Evolutionary conservation across 1,140 invertebrate genomes (phyloP).

Genomic region (Agrypnia vestita): DNA sequence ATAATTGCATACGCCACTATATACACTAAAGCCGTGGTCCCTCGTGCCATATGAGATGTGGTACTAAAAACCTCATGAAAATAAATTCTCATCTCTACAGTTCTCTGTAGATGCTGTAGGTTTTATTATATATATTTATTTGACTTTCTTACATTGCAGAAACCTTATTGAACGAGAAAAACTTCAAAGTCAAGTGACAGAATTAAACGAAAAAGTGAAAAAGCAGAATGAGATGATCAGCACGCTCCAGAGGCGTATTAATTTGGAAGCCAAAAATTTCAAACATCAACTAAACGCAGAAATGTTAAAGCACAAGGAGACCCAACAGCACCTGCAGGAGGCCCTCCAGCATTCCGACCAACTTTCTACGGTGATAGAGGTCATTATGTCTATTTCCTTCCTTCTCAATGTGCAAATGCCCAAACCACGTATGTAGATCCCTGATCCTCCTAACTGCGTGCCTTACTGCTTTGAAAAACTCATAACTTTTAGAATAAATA

Average conservation of each 20-base stretch:
- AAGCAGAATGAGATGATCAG: conserved; percentile 81
- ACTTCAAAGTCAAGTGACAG: conserved; percentile 77
- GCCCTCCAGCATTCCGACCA: conserved; percentile 76
- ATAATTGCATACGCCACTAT: no score
- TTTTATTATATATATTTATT: no score
- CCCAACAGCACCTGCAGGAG: conserved; percentile 78
- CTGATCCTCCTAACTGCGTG: no score
- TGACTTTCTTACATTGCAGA: conserved; percentile 21
- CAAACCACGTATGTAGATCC: no score
- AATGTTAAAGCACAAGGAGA: conserved; percentile 80
- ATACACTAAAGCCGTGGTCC: no score
- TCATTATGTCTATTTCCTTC: no score
- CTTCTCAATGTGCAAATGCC: conserved; percentile 25
- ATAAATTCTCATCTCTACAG: no score
- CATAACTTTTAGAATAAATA: no score
- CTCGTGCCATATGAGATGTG: no score
- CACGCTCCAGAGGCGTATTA: conserved; percentile 78
- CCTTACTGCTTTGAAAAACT: no score
- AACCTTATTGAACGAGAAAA: conserved; percentile 77
- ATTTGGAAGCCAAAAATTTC: conserved; percentile 81
- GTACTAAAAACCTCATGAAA: no score
- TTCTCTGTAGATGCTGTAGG: no score
- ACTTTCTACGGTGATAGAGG: conserved; percentile 73
- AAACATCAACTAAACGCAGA: conserved; percentile 80
- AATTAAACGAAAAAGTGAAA: conserved; percentile 77